These are phyloP conservation scores for Ctenopoma multispine DNA, from an alignment of 2,797 vertebrate species.

Conservation along the genomic window DNA sequence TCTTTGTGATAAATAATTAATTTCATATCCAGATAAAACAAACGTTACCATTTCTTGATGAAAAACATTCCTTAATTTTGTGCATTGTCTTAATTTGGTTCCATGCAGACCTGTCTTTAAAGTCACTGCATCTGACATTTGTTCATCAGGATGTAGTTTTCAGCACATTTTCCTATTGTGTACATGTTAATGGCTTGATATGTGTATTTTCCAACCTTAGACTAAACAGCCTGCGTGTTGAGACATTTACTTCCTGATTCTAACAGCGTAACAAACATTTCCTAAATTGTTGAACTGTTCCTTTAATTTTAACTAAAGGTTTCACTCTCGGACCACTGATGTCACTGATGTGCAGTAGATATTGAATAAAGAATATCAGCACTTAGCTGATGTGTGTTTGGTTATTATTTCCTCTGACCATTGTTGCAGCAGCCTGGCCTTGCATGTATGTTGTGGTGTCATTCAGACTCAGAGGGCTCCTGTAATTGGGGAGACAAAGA, in stretches of 20 bases:
- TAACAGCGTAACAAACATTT: background rate
- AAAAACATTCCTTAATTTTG: no score
- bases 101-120: no score
- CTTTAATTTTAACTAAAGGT: background rate
- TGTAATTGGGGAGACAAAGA: constrained; percentile 69
- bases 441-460: constrained; percentile 18
- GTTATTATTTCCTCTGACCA: constrained; percentile 16
- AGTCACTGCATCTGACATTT: no score
- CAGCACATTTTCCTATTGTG: no score
- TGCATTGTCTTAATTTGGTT: no score
- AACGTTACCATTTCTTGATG: no score
- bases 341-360: background rate
- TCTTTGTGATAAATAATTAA: no score
- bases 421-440: constrained; percentile 24
- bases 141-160: no score
- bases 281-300: background rate
- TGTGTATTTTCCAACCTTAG: no score
- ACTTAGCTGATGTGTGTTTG: background rate
- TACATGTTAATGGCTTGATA: no score
- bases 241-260: background rate
- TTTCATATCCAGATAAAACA: no score
- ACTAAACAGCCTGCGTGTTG: no score
- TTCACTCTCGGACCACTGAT: background rate
- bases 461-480: constrained; percentile 43
- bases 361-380: background rate